Evolutionary conservation across 2,888 invertebrate genomes (phyloP).

Genomic region (Polydrusus pterygomalis): DNA sequence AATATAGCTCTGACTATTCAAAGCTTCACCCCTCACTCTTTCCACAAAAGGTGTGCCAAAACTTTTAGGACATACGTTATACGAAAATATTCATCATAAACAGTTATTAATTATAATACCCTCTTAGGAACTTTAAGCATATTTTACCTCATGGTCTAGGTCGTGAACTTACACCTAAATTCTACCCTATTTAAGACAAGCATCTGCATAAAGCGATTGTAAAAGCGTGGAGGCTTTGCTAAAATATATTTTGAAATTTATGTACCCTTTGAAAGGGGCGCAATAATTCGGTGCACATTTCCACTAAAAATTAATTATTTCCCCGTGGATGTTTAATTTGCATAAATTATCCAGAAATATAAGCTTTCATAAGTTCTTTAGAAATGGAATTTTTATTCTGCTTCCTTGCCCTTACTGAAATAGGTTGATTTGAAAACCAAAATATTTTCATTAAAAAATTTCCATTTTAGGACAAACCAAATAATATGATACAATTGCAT

Average conservation of each 20-base stretch:
- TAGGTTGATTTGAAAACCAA: no score
- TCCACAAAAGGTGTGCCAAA: no score
- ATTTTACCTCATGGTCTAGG: not conserved
- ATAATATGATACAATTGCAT: no score
- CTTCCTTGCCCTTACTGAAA: not conserved
- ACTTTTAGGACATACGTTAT: no score
- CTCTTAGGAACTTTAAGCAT: not conserved
- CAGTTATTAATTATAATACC: conserved; percentile 6
- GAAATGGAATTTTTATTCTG: not conserved
- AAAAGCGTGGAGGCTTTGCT: not conserved
- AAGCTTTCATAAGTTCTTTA: not conserved
- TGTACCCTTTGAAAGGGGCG: conserved; percentile 7
- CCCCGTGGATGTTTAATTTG: not conserved
- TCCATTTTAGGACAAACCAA: no score
- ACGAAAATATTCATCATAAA: not conserved
- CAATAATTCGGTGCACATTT: conserved; percentile 2
- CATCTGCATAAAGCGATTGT: conserved; percentile 16
- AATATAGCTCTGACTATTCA: no score
- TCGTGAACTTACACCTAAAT: conserved; percentile 1
- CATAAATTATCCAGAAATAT: conserved; percentile 15
- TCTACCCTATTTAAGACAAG: not conserved
- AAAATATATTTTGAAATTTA: not conserved
- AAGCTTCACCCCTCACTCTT: no score
- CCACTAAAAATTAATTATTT: conserved; percentile 19
- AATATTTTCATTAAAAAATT: no score